phyloP scores from a whole-genome alignment of 2,888 invertebrate genomes.

The Tetranychus piercei region DNA sequence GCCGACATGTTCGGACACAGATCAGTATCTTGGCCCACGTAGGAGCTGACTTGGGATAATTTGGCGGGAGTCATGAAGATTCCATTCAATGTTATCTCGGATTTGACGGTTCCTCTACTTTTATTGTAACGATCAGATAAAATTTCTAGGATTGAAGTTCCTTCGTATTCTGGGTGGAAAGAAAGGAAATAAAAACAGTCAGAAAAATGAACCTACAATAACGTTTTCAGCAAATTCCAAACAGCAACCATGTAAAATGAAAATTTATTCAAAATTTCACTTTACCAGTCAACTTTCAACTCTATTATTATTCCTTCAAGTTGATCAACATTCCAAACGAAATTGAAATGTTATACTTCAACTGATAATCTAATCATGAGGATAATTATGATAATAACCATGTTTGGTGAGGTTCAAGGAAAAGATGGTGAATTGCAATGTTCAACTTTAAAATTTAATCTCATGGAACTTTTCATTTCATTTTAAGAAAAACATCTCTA shows the following conservation, averaged over 20 bases:
- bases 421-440: too few species aligned
- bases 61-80: slow-evolving; percentile 53
- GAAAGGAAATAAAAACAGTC: slow-evolving; percentile 2
- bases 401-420: too few species aligned
- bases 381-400: too few species aligned
- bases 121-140: slow-evolving; percentile 51
- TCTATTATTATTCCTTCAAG: too few species aligned
- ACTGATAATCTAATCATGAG: too few species aligned
- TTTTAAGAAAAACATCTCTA: too few species aligned
- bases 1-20: slow-evolving; percentile 72
- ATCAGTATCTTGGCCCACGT: slow-evolving; percentile 52
- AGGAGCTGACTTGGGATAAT: slow-evolving; percentile 52
- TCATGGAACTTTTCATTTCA: too few species aligned
- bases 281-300: too few species aligned
- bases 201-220: background rate
- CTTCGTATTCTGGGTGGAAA: slow-evolving; percentile 47
- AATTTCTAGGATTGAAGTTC: slow-evolving; percentile 63
- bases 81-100: slow-evolving; percentile 70
- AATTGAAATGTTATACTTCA: too few species aligned
- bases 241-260: background rate
- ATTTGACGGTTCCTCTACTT: slow-evolving; percentile 40
- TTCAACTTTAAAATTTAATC: too few species aligned
- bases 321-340: too few species aligned
- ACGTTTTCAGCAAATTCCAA: background rate
- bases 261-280: too few species aligned